Percentiles rank a stretch among this genome's conserved stretches.
Conservation (phyloP, 2,113 vertebrate species). For the Polypterus senegalus region DNA sequence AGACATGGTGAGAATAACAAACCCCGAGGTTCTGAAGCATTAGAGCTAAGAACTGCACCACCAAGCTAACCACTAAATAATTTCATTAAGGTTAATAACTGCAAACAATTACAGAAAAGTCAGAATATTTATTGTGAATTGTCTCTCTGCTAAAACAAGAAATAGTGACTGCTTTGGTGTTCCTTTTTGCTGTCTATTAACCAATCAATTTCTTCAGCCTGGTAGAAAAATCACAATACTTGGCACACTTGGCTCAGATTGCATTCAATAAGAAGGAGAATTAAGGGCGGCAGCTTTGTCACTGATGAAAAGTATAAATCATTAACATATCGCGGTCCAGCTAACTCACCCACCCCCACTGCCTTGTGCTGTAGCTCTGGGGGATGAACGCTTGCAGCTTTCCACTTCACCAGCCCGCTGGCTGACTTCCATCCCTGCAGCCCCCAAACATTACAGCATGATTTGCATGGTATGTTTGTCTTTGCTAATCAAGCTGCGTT, state of each 20-base stretch:
- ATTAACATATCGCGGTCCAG: conserved; percentile 10
- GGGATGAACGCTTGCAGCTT: conserved; percentile 42
- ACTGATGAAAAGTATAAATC: conserved; percentile 14
- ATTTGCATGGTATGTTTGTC: conserved; percentile 79
- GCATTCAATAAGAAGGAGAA: neutral
- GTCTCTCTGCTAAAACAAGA: too few relatives aligned
- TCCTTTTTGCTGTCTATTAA: too few relatives aligned
- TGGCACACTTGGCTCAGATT: neutral
- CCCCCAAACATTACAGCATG: conserved; percentile 52
- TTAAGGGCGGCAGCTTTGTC: neutral
- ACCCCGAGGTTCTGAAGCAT: too few relatives aligned
- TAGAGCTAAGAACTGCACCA: too few relatives aligned
- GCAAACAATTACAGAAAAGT: too few relatives aligned
- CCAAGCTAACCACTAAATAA: too few relatives aligned
- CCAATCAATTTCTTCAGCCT: too few relatives aligned
- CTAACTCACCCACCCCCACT: conserved; percentile 4
- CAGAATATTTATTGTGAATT: too few relatives aligned
- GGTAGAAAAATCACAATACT: too few relatives aligned
- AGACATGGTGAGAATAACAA: too few relatives aligned
- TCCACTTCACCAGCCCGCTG: conserved; percentile 45
- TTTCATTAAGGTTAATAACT: too few relatives aligned
- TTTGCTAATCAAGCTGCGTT: conserved; percentile 72
- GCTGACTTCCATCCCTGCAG: conserved; percentile 49
- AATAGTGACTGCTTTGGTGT: too few relatives aligned
- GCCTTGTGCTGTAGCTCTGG: conserved; percentile 32